phyloP scores from a whole-genome alignment of 92 coral and sea anemone genomes.

The Zoanthus solanderi region DNA sequence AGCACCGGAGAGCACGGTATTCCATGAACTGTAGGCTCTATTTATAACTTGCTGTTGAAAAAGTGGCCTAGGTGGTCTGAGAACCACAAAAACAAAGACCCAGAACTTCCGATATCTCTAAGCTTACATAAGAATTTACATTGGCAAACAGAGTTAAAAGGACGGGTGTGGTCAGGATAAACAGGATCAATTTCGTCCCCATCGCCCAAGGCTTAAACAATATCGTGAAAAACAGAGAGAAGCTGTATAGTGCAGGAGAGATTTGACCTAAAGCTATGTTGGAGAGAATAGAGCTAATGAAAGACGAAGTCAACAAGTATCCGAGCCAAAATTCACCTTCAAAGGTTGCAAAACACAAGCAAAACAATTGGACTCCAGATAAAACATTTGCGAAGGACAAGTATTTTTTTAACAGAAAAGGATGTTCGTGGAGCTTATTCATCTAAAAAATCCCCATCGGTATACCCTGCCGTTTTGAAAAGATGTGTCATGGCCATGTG shows the following conservation, averaged over 20 bases:
- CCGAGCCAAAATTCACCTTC: no score
- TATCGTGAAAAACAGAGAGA: no score
- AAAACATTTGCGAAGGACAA: no score
- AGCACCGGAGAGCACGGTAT: slow-evolving; percentile 2
- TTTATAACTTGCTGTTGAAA: slow-evolving; percentile 11
- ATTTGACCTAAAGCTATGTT: background rate
- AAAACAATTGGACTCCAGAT: no score
- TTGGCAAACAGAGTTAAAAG: slow-evolving; percentile 4
- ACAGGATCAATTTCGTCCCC: background rate
- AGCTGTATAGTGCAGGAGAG: background rate
- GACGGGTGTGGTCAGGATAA: background rate
- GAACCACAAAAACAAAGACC: background rate
- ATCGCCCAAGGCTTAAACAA: background rate
- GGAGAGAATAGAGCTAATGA: background rate
- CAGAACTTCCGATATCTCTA: background rate
- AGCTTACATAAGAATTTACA: slow-evolving; percentile 31
- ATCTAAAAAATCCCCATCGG: no score
- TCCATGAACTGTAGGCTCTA: background rate
- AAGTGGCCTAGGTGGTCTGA: background rate
- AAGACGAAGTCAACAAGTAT: background rate
- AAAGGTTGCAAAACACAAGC: no score
- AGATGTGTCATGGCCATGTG: no score
- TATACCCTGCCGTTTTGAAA: no score
- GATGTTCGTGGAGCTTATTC: no score
- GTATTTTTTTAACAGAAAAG: no score